phyloP scores from a whole-genome alignment of 2,797 vertebrate species.

The Perdix hodgsoniae region DNA sequence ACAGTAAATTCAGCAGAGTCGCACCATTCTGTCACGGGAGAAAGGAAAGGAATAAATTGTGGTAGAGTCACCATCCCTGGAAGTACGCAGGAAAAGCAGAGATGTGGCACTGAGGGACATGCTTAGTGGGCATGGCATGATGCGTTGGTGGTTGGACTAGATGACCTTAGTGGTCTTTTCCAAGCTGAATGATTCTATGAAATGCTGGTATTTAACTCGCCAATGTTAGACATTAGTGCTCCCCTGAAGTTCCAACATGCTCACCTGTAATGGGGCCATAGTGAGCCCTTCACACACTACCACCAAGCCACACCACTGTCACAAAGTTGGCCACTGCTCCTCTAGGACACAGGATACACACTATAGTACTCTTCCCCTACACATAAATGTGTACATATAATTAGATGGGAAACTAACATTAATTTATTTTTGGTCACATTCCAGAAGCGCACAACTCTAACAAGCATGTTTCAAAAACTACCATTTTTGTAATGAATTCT shows the following conservation, averaged over 20 bases:
- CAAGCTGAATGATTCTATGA: too few species aligned
- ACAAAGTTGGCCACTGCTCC: neutral
- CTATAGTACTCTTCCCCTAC: neutral
- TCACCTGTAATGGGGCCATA: neutral
- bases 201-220: neutral
- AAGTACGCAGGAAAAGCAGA: too few species aligned
- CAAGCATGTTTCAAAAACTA: neutral
- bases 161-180: too few species aligned
- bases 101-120: too few species aligned
- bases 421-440: neutral
- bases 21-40: neutral
- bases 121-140: too few species aligned
- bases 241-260: neutral
- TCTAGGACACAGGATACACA: neutral
- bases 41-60: neutral
- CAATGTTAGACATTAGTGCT: neutral
- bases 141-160: too few species aligned
- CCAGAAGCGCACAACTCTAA: neutral
- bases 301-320: neutral
- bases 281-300: accelerated
- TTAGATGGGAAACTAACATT: neutral
- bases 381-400: too few species aligned
- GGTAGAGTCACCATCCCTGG: too few species aligned
- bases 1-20: neutral
- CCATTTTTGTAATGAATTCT: neutral